Percentiles rank a stretch among this genome's conserved stretches.
Conservation (phyloP, 2,797 vertebrate species). For the Poecilia velifera region DNA sequence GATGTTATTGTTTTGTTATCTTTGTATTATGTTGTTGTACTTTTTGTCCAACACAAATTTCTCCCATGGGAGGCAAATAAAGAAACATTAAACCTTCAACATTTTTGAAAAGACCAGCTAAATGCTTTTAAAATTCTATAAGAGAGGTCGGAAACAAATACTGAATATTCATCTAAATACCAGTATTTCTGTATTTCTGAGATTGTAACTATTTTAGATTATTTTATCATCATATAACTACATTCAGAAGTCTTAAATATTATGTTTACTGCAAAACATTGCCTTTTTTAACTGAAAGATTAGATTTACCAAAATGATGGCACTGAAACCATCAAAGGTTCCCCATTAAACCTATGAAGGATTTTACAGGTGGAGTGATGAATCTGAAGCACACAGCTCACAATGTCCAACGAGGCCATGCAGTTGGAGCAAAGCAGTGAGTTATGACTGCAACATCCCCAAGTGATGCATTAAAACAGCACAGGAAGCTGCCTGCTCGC, state of each 20-base stretch:
- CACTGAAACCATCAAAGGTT: neutral
- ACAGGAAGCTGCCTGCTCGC: neutral
- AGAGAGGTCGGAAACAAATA: neutral
- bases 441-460: conserved; percentile 7
- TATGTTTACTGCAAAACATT: neutral
- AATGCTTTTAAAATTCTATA: neutral
- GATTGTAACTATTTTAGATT: neutral
- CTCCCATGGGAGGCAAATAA: neutral
- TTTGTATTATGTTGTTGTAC: neutral
- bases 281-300: neutral
- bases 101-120: neutral
- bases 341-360: neutral
- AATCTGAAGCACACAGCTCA: neutral
- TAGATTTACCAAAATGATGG: neutral
- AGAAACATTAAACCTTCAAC: neutral
- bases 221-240: neutral
- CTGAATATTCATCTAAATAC: neutral
- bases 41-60: neutral
- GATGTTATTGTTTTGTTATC: neutral
- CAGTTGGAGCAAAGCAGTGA: conserved; percentile 3
- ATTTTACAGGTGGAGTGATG: neutral
- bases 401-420: neutral
- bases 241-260: neutral
- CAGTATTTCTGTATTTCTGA: neutral
- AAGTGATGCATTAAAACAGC: conserved; percentile 12